Evolutionary conservation across 2,113 vertebrate genomes (phyloP), one percentile per base, ranked within the genome.

Genomic region (Tonatia bakeri): DNA sequence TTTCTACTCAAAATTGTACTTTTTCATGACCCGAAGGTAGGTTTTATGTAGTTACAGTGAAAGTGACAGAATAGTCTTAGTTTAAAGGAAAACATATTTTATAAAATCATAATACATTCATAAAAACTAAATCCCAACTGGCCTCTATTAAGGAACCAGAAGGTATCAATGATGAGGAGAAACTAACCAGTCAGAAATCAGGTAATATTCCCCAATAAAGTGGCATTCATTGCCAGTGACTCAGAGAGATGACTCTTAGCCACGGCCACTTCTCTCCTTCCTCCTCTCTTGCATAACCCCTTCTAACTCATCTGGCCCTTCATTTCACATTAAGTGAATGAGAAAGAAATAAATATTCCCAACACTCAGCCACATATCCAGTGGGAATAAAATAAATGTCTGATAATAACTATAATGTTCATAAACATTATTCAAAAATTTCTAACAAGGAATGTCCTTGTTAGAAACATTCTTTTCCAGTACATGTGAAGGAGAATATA

Each of bases 181-280:
- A 94, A 96, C 83, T 73, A 72, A 65, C n/a, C 10, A 91, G 91
- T 70, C 47, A 94, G 69, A 95, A 91, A 36, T 91, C 43, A 96
- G 91, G 84, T 45, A 52, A 33, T 81, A 54, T 54, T 90, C 87
- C 73, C 90, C 69, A 90, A 90, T 72, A 92, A 59, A 89, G 90
- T 31, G 67, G 45, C 96, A 95, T 90, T 96, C 91, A 95, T 11
- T 72, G 40, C 54, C 65, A 56, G 24, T 95, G 94, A 97, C 81
- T 95, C 95, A 98, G 72, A 77, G 61, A 84, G 82, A 90, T 94
- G 86, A 89, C 84, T 85, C 83, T 31, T 31, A 92, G 72, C 16
- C 26, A 67, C 8, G 33, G 64, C n/a, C 93, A 95, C 20, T 80
- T 73, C 73, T 76, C 54, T 28, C 47, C 81, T 90, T 92, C 83